Conservation (phyloP, 1,140 invertebrate genomes). For the Drosophila gunungcola region DNA sequence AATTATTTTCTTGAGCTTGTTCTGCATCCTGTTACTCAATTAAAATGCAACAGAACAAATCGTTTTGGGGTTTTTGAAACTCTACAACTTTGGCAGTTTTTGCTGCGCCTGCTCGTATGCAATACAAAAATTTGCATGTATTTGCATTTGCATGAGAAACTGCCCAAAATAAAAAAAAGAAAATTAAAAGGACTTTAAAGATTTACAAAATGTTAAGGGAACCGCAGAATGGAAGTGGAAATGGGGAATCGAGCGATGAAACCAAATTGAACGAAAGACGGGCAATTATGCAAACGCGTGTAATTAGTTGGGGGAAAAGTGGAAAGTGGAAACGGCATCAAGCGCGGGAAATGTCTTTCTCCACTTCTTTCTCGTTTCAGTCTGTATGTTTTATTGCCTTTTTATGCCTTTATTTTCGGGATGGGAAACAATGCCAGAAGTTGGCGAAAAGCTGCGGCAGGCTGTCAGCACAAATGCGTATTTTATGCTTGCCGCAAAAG, state of each 20-base stretch:
- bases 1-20: constrained; percentile 7
- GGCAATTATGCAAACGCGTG: constrained; percentile 76
- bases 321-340: constrained; percentile 13
- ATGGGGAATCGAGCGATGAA: constrained; percentile 33
- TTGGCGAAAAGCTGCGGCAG: constrained; percentile 58
- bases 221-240: constrained; percentile 22
- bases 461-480: constrained; percentile 71
- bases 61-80: constrained; percentile 15
- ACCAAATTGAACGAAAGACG: constrained; percentile 67
- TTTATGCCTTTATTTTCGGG: constrained; percentile 63
- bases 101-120: constrained; percentile 62
- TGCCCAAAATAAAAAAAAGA: constrained; percentile 9
- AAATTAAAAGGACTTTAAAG: constrained; percentile 52
- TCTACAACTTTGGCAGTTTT: constrained; percentile 41
- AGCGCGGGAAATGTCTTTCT: constrained; percentile 11
- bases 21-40: constrained; percentile 56
- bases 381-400: constrained; percentile 55
- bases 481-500: constrained; percentile 78
- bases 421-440: constrained; percentile 62
- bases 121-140: constrained; percentile 67
- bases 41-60: constrained; percentile 62
- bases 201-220: constrained; percentile 58
- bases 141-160: constrained; percentile 74
- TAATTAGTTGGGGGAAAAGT: constrained; percentile 59
- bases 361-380: constrained; percentile 36